Conservation (phyloP, 2,888 invertebrate species). For the Eupeodes luniger region DNA sequence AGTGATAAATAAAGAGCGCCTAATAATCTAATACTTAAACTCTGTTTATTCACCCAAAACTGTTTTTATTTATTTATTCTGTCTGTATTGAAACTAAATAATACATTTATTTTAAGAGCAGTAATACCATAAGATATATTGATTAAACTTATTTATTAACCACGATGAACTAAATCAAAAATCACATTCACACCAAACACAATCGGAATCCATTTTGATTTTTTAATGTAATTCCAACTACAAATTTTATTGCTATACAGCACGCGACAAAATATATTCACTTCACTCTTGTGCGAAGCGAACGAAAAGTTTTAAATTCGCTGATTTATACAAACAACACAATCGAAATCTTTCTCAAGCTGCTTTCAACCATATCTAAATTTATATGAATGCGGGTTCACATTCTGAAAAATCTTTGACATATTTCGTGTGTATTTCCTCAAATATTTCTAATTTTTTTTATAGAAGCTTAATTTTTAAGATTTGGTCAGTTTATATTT, state of each 20-base stretch:
- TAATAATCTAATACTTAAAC: not conserved
- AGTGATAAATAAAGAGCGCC: not conserved
- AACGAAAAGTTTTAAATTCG: no score
- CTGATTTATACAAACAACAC: no score
- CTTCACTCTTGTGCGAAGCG: no score
- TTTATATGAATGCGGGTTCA: not conserved
- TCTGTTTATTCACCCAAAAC: not conserved
- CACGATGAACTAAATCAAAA: not conserved
- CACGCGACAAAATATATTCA: no score
- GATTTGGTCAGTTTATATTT: no score
- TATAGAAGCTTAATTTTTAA: no score
- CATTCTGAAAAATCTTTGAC: not conserved
- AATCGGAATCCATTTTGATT: slow-evolving; percentile 7
- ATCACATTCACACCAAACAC: not conserved
- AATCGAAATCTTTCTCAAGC: not conserved
- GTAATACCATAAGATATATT: not conserved
- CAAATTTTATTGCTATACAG: no score
- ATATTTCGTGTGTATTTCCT: no score
- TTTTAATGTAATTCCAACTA: no score
- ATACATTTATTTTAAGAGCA: not conserved
- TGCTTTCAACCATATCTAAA: not conserved
- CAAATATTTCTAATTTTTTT: no score
- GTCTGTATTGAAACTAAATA: not conserved
- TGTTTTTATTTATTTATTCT: not conserved
- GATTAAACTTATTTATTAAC: not conserved